Percentiles rank a stretch among this genome's conserved stretches.
phyloP scores from a whole-genome alignment of 2,888 invertebrate species.

The Epinotia ramella region DNA sequence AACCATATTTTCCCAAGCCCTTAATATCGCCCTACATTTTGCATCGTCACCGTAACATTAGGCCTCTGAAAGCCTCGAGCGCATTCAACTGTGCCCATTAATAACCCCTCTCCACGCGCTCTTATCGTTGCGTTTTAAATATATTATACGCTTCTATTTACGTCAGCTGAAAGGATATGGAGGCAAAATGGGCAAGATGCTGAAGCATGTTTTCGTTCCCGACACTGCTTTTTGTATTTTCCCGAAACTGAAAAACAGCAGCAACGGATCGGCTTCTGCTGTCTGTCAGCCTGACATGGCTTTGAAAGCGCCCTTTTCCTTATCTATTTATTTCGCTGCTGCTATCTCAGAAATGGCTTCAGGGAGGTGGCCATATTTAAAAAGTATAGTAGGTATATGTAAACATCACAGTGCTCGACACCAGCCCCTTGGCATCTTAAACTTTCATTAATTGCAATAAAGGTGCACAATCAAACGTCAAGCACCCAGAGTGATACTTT shows the following conservation, averaged over 20 bases:
- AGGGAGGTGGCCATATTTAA: neutral
- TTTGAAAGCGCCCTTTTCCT: neutral
- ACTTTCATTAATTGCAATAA: no score
- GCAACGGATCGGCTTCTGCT: neutral
- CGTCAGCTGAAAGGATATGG: conserved; percentile 1
- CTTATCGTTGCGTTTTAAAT: conserved; percentile 27
- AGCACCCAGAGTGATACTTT: no score
- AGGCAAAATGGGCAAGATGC: conserved; percentile 6
- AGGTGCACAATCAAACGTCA: no score
- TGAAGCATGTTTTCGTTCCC: conserved; percentile 5
- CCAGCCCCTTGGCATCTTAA: no score
- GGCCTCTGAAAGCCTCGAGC: conserved; percentile 23
- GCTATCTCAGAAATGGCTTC: neutral
- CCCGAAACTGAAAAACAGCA: conserved; percentile 1
- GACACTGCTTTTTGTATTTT: neutral
- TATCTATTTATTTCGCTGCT: neutral
- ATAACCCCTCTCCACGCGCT: conserved; percentile 18
- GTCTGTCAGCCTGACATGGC: neutral
- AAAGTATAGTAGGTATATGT: no score
- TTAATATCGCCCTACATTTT: conserved; percentile 4
- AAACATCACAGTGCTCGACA: no score
- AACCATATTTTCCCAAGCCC: conserved; percentile 19
- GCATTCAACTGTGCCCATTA: conserved; percentile 17
- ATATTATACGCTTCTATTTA: conserved; percentile 17
- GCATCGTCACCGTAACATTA: conserved; percentile 31